Evolutionary conservation across 2,797 vertebrate genomes (phyloP).

Genomic region (Rhincodon typus): DNA sequence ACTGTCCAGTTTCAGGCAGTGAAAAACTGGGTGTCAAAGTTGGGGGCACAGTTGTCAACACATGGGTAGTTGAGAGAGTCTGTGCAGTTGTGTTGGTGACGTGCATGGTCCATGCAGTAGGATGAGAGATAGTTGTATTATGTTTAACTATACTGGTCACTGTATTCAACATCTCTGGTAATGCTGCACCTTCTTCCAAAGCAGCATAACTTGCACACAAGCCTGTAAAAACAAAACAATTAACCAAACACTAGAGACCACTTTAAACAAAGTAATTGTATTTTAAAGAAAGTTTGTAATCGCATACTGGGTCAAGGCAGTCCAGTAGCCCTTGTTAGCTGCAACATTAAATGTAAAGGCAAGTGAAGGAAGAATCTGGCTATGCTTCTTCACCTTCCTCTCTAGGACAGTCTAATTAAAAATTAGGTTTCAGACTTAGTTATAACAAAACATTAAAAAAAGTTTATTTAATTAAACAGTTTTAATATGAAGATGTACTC

Average conservation of each 20-base stretch:
- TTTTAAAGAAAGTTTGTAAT: background rate
- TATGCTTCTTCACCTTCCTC: background rate
- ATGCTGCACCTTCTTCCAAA: background rate
- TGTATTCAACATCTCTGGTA: background rate
- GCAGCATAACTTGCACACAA: background rate
- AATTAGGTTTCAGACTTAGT: background rate
- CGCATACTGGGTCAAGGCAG: background rate
- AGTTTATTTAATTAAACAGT: background rate
- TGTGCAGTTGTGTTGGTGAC: background rate
- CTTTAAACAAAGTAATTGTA: background rate
- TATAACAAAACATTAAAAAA: background rate
- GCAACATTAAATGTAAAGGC: no score
- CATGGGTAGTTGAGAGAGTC: background rate
- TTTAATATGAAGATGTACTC: background rate
- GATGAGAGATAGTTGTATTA: background rate
- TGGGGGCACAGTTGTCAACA: conserved; percentile 39
- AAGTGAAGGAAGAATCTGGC: no score
- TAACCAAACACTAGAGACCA: background rate
- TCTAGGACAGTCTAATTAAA: no score
- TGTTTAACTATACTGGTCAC: background rate
- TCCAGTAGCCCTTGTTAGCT: no score
- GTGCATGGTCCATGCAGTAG: background rate
- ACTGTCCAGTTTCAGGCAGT: conserved; percentile 48
- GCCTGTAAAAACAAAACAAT: background rate
- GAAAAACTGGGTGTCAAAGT: conserved; percentile 44